A percentile compares a stretch with the other conserved stretches of the same genome.
phyloP scores from a whole-genome alignment of 2,888 invertebrate genomes.

The Drosophila falleni region DNA sequence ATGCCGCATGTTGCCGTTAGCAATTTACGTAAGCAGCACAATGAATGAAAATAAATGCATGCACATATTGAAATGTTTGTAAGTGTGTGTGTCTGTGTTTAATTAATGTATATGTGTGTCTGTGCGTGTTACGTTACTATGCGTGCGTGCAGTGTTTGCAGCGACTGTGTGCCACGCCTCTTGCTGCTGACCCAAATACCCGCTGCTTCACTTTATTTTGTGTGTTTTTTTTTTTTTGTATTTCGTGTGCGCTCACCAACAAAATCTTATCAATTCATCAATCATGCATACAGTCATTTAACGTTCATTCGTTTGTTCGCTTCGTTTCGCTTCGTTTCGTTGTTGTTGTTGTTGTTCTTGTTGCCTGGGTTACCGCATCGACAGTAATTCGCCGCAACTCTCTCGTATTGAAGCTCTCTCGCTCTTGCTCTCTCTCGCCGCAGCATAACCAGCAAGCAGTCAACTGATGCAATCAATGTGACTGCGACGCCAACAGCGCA shows the following conservation, averaged over 20 bases:
- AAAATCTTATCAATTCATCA: conserved; percentile 75
- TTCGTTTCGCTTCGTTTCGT: conserved; percentile 26
- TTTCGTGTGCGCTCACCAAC: conserved; percentile 22
- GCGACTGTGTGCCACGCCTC: conserved; percentile 61
- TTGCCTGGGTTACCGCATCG: conserved; percentile 60
- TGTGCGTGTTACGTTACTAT: conserved; percentile 20
- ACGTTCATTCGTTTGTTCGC: conserved; percentile 41
- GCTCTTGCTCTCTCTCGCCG: conserved; percentile 25
- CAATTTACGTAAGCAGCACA: conserved; percentile 51
- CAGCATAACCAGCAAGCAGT: conserved; percentile 35
- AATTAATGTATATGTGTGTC: conserved; percentile 4
- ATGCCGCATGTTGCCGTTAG: conserved; percentile 35
- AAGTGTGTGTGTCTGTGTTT: conserved; percentile 13
- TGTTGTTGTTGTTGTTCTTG: conserved; percentile 37
- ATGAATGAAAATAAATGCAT: conserved; percentile 48
- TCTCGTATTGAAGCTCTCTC: conserved; percentile 8
- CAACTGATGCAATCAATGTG: conserved; percentile 51
- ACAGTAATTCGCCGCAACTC: conserved; percentile 54
- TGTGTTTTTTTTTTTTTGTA: background rate
- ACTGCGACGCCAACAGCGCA: conserved; percentile 33
- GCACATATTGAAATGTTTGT: conserved; percentile 14
- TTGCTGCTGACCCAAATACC: conserved; percentile 63
- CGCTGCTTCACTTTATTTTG: conserved; percentile 24
- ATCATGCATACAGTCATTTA: conserved; percentile 77
- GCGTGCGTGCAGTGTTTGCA: conserved; percentile 52